Evolutionary conservation across 2,113 vertebrate genomes (phyloP), one percentile per base, ranked within the genome.

Genomic region (Pogonocichla stellata): DNA sequence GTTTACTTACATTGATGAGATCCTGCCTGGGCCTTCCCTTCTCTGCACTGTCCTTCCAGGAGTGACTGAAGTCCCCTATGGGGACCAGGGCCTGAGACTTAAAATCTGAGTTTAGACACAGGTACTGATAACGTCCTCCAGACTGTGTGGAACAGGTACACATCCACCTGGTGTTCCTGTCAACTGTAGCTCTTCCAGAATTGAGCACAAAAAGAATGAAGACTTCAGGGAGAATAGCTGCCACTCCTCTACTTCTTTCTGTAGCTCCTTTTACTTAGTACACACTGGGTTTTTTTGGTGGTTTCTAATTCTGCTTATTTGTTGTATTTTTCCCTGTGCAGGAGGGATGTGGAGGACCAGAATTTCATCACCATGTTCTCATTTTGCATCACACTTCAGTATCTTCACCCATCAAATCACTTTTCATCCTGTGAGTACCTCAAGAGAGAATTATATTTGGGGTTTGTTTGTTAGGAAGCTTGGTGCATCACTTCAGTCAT

Each of bases 351-450:
- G 24, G 34, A 85, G 3, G 42, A 73, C 17, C 3, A 24, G 47
- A 71, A 79, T 28, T 82, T 10, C 25, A 48, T 62, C 51, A 13
- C 28, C 14, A 15, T 57, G 22, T 43, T 78, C 36, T 74, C 14
- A 38, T 74, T 87, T 69, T 56, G 22, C 61, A 42, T 42, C 24
- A 33, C 5, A 23, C 22, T 42, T 74, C 64, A 65, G 6, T 40
- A 28, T 64, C 65, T 56, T 43, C 1, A 2, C 7, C 12, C 8
- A 26, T 36, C 29, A 67, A 54, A 31, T 11, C 0, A 0, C 8
- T 71, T 66, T 86, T 62, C 38, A n/a, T 56, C 62, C 25, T 53
- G 42, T 10, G 10, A 74, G 17, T 71, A 65, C 28, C 17, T 78
- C 12, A 22, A 2, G 1, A 48, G 6, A 36, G 33, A 47, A n/a